These are phyloP conservation scores for Physeter macrocephalus DNA, from an alignment of 2,113 vertebrate species.

Conservation along the genomic window DNA sequence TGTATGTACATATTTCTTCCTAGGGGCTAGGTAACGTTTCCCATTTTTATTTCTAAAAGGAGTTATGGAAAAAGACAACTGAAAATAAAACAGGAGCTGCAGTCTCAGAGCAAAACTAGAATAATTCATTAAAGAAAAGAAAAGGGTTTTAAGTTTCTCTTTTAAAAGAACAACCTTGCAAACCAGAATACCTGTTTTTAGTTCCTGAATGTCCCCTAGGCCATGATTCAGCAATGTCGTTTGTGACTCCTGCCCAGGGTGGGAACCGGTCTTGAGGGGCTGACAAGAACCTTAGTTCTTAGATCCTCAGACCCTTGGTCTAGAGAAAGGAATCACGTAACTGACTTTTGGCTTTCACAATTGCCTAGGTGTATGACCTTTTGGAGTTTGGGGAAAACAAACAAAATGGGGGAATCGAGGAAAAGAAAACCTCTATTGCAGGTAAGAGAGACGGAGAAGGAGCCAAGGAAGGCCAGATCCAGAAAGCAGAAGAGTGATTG, in stretches of 20 bases:
- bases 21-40: constrained; percentile 69
- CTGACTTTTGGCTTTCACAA: not conserved
- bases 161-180: constrained; percentile 45
- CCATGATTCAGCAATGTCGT: not conserved
- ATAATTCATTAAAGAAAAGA: constrained; percentile 79
- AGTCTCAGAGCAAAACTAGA: constrained; percentile 57
- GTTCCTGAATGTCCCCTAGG: not conserved
- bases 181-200: constrained; percentile 53
- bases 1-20: constrained; percentile 67
- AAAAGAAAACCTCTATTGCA: not conserved
- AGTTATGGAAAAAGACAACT: constrained; percentile 70
- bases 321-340: not conserved
- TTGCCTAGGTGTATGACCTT: not conserved
- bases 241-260: not conserved
- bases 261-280: not conserved
- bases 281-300: not conserved
- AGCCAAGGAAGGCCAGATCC: not conserved
- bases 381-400: not conserved
- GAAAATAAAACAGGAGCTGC: constrained; percentile 65
- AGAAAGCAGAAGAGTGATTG: not conserved
- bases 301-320: not conserved
- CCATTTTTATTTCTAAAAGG: constrained; percentile 68
- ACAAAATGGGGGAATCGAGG: not conserved
- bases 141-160: constrained; percentile 79
- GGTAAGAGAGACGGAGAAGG: not conserved